Base-by-base conservation (phyloP, 2,797 vertebrate species). In the Cottoperca gobio region DNA sequence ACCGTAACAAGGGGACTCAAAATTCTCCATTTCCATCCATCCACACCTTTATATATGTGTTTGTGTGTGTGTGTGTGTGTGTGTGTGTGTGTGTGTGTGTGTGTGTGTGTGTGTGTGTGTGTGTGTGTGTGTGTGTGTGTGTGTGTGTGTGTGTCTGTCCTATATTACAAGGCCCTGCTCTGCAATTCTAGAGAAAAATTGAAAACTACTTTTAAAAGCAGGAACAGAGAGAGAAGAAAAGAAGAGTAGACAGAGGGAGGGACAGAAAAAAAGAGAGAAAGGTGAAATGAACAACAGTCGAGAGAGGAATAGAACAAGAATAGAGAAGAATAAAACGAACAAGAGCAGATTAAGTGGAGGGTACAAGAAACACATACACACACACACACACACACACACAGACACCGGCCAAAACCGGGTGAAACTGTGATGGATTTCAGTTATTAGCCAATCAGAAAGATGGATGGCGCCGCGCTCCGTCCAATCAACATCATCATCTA, bases 401-500 rank as follows among this genome's bases (percentile, higher is more conserved):
- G 26, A 62, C 26, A 24, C 19, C 1, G 1, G 49, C 90, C 21
- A 19, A 92, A 82, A 64, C 50, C 23, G 28, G 43, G 72, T 40
- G 78, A 77, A 96, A 95, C 96, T 96, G 95, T 99, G 97, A 99
- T 99, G 97, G 98, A 99, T 99, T 97, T 96, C 96, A 97, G 96
- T 98, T 99, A 99, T 99, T 98, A 99, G 97, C 96, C 79, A 95
- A 97, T 98, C 97, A 97, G 95, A 97, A 96, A 98, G 97, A 99
- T 97, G 97, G 97, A 99, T 98, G 97, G 94, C 70, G 86, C 93
- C 75, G 95, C 95, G 96, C 96, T 97, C 91, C 93, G 94, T 95
- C 96, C 97, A 97, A 99, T 99, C 97, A 97, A 97, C 96, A 96
- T 98, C 97, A 98, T 98, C 97, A 98, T 98, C 97, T 96, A 97